Evolutionary conservation across 2,113 vertebrate species (phyloP), one percentile per base, ranked within the genome.

Genomic region (Sphaerodactylus townsendi): DNA sequence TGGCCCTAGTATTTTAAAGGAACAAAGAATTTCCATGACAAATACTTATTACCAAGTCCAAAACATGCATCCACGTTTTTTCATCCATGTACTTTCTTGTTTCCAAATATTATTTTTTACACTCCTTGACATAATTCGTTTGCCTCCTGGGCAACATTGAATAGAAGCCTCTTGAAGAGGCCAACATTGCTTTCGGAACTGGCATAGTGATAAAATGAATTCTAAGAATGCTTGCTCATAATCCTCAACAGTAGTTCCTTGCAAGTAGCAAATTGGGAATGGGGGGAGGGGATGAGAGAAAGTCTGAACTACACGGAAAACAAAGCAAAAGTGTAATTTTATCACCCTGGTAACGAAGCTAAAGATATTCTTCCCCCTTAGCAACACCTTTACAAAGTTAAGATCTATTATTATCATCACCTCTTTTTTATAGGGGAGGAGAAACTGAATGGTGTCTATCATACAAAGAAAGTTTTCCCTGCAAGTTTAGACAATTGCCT

Each of bases 261-360:
- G 65, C 53, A 78, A 85, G 59, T 64, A 64, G 39, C 41, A 72
- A 85, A 62, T 21, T 35, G 30, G 53, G 23, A 48, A 50, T 39
- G 33, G 37, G 44, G 9, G 23, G 28, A 17, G 44, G 9, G 23
- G 28, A 17, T 33, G 35, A 48, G 50, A 78, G 74, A 77, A 71
- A 62, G 4, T 71, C 46, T 33, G 37, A 70, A 2, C 71, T 84
- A 44, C 14, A 76, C 21, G 39, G 56, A 28, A 77, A 76, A 83
- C 64, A 30, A 69, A 9, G 59, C n/a, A 33, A n/a, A 79, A 80
- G 17, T 25, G 14, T 30, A 64, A 85, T 85, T 85, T 17, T 48
- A 78, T 84, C 75, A 78, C 41, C 75, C 21, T 84, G 75, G 66
- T 48, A 78, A 84, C 50, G 17, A 77, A 10, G 46, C 82, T 71